Evolutionary conservation across 2,888 invertebrate species (phyloP).

Genomic region (Agrochola circellaris): DNA sequence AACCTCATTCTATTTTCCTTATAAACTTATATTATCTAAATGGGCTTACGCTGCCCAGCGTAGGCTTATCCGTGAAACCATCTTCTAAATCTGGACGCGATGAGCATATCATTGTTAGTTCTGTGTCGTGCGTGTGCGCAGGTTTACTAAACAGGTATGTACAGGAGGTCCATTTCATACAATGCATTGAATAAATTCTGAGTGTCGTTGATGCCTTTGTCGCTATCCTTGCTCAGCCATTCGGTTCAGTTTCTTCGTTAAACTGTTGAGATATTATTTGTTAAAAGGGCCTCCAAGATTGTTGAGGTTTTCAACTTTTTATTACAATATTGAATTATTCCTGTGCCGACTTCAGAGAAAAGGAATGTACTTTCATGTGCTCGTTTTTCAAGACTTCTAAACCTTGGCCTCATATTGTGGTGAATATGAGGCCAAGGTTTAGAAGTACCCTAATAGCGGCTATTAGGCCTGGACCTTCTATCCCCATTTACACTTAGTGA

Average conservation of each 20-base stretch:
- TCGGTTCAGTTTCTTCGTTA: not conserved
- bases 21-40: conserved; percentile 53
- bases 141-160: conserved; percentile 24
- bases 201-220: not conserved
- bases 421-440: too few relatives aligned
- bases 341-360: too few relatives aligned
- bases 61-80: conserved; percentile 62
- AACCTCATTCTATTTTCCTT: conserved; percentile 44
- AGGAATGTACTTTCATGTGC: not conserved
- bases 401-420: not conserved
- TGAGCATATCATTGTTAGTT: conserved; percentile 61
- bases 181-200: not conserved
- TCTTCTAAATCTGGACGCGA: conserved; percentile 62
- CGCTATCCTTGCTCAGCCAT: not conserved
- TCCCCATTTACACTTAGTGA: conserved; percentile 39
- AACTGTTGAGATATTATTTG: not conserved
- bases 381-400: not conserved
- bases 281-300: not conserved
- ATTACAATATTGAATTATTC: not conserved
- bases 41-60: conserved; percentile 40
- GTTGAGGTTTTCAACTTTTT: not conserved
- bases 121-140: conserved; percentile 67
- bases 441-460: conserved; percentile 32
- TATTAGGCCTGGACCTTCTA: conserved; percentile 57
- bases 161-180: conserved; percentile 42